Conservation (phyloP, 2,888 invertebrate genomes). For the Altica lythri region DNA sequence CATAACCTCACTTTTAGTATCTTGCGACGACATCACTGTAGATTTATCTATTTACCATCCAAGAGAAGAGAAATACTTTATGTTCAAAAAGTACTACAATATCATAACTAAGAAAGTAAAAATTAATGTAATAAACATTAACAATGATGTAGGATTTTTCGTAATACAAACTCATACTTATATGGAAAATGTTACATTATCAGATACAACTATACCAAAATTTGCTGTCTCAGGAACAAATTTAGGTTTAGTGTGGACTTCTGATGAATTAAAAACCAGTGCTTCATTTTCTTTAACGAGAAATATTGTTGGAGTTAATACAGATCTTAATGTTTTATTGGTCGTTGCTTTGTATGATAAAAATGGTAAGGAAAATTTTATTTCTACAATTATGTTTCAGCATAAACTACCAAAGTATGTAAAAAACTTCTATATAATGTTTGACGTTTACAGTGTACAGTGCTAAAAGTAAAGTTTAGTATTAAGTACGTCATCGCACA, state of each 20-base stretch:
- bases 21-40: conserved; percentile 31
- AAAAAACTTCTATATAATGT: too few relatives aligned
- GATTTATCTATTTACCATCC: conserved; percentile 47
- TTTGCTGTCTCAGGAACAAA: conserved; percentile 63
- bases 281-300: conserved; percentile 35
- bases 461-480: too few relatives aligned
- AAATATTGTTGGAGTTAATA: conserved; percentile 22
- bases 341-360: conserved; percentile 38
- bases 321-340: conserved; percentile 31
- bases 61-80: conserved; percentile 25
- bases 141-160: conserved; percentile 60
- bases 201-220: conserved; percentile 50
- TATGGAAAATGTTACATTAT: conserved; percentile 62
- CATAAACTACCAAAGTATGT: too few relatives aligned
- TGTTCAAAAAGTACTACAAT: conserved; percentile 45
- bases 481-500: too few relatives aligned
- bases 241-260: conserved; percentile 60
- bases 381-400: conserved; percentile 29
- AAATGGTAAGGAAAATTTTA: conserved; percentile 36
- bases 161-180: conserved; percentile 70
- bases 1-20: conserved; percentile 19
- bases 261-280: conserved; percentile 16
- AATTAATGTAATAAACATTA: conserved; percentile 56
- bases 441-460: too few relatives aligned
- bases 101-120: conserved; percentile 38